Base-by-base conservation (phyloP, 1,140 invertebrate species). In the Drosophila asahinai region DNA sequence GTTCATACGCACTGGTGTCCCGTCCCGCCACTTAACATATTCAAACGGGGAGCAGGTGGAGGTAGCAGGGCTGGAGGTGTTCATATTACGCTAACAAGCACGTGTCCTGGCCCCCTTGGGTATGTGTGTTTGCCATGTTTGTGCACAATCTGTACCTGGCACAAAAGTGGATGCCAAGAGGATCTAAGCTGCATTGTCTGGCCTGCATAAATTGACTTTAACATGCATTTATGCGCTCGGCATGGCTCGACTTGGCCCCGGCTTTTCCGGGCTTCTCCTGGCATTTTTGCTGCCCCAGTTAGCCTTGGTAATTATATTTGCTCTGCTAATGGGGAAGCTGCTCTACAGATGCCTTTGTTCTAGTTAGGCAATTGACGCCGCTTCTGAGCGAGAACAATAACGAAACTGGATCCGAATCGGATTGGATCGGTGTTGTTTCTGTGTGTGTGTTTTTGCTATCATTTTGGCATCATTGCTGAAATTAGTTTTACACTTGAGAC, bases 231-330 rank as follows among this genome's bases (percentile, higher is more conserved):
- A 78, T 78, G 74, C 76, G 62, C 55, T 40, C 43, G 8, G 58
- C 30, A 51, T 38, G 27, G 49, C 58, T 33, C 36, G 43, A 22
- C 52, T 19, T 59, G 47, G 40, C 36, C 12, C 22, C 30, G 42
- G 51, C 43, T 66, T 59, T 60, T 59, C 25, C 45, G 48, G 14
- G 47, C 76, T 58, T 52, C 57, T 58, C 40, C 47, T 36, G 36
- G 47, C 76, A 79, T 59, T 77, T 77, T 66, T 86, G 83, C 57
- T 86, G 75, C 57, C 83, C 79, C 79, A 86, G 70, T 73, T 87
- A 67, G 61, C 59, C 76, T 70, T 82, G 45, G 76, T 83, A 86
- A 87, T 86, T 86, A 86, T 86, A 83, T 87, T 86, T 83, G 75
- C 83, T 83, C 51, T 65, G 81, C 76, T 83, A 83, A 79, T 79